Evolutionary conservation across 2,888 invertebrate species (phyloP).

Genomic region (Mythimna loreyi): DNA sequence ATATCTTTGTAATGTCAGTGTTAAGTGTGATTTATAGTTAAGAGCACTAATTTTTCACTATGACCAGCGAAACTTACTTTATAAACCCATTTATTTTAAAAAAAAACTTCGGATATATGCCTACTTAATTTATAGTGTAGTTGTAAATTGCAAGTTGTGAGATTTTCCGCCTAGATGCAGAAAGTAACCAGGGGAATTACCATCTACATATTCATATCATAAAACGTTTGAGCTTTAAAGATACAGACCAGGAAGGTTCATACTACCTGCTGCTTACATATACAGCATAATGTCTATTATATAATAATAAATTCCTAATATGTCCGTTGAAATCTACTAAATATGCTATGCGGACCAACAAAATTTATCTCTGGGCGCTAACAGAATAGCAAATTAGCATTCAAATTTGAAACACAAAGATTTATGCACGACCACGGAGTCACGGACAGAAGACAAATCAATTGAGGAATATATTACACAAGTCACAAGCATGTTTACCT

Average conservation of each 20-base stretch:
- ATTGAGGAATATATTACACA: constrained; percentile 47
- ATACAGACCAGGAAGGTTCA: not conserved
- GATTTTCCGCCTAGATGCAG: constrained; percentile 14
- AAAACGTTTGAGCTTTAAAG: not conserved
- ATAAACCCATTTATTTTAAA: not conserved
- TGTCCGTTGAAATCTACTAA: constrained; percentile 40
- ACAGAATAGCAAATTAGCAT: constrained; percentile 58
- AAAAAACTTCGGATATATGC: not conserved
- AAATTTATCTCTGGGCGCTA: constrained; percentile 56
- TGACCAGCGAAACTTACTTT: not conserved
- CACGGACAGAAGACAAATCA: constrained; percentile 53
- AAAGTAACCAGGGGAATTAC: constrained; percentile 13
- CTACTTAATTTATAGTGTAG: not conserved
- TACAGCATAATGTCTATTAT: constrained; percentile 16
- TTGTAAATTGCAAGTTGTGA: not conserved
- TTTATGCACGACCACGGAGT: constrained; percentile 56
- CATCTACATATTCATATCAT: not conserved
- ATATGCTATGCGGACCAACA: constrained; percentile 50
- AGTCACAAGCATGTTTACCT: constrained; percentile 21
- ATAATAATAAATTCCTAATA: constrained; percentile 53
- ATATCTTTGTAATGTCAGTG: no score
- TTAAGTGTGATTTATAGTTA: no score
- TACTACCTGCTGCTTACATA: constrained; percentile 1
- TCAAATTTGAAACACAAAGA: constrained; percentile 52
- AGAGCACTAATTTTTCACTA: no score